Percentiles rank a stretch among this genome's conserved stretches.
These are phyloP conservation scores for Plebejus melissa DNA, from an alignment of 2,888 invertebrate species.

Conservation along the genomic window DNA sequence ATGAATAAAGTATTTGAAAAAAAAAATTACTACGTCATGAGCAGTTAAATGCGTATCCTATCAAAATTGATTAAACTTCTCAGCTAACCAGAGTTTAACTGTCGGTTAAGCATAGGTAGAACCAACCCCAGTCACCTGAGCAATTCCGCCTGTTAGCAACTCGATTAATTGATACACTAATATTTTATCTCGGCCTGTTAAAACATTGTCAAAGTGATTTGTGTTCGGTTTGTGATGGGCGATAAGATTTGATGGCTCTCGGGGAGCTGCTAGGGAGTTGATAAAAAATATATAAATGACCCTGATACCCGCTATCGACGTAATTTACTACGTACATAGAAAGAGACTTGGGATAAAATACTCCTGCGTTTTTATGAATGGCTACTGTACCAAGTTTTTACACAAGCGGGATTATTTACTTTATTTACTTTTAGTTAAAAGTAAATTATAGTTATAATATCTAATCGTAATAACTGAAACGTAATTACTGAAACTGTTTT, in stretches of 20 bases:
- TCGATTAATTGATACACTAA: constrained; percentile 25
- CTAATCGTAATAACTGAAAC: too few relatives aligned
- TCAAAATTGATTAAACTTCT: neutral
- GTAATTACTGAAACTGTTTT: too few relatives aligned
- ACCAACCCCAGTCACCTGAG: neutral
- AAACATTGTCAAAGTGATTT: constrained; percentile 25
- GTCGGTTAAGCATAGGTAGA: neutral
- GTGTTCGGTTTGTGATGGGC: constrained; percentile 16
- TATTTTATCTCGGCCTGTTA: constrained; percentile 26
- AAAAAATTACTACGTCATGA: too few relatives aligned
- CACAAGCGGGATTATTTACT: neutral
- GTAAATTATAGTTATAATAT: too few relatives aligned
- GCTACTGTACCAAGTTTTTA: neutral
- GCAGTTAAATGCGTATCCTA: neutral
- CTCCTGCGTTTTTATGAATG: neutral
- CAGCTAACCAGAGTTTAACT: neutral
- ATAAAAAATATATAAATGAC: constrained; percentile 3
- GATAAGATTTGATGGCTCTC: constrained; percentile 19
- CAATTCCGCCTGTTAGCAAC: constrained; percentile 28
- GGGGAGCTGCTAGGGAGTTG: constrained; percentile 14
- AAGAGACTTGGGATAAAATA: neutral
- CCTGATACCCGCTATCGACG: neutral
- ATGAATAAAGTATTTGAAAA: too few relatives aligned
- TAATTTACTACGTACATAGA: constrained; percentile 4
- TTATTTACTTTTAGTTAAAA: too few relatives aligned